These are phyloP conservation scores for Grus americana DNA, from an alignment of 2,113 vertebrate genomes.

Conservation along the genomic window DNA sequence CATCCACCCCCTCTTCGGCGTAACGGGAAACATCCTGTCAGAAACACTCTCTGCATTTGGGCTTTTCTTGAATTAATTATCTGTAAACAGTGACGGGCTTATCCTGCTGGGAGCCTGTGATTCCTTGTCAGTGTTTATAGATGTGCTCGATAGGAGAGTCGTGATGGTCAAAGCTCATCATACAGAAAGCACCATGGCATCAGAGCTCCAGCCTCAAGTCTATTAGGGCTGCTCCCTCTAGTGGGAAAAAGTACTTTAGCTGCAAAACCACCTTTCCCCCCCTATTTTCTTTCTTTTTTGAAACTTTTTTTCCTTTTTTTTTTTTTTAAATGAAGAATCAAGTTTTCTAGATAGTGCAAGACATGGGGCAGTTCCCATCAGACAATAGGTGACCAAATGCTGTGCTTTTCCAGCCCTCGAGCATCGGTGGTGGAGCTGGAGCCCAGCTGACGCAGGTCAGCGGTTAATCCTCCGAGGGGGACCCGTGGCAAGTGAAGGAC, in stretches of 20 bases:
- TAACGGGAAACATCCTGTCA: neutral
- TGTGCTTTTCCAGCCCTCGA: neutral
- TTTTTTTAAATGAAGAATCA: neutral
- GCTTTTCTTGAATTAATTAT: slow-evolving; percentile 18
- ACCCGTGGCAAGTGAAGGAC: neutral
- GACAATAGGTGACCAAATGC: neutral
- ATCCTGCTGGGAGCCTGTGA: neutral
- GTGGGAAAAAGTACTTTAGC: slow-evolving; percentile 49
- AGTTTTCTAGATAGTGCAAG: slow-evolving; percentile 67
- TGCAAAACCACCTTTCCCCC: neutral
- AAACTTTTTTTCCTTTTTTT: accelerated
- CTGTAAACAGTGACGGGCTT: neutral
- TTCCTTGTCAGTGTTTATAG: neutral
- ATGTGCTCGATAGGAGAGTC: neutral
- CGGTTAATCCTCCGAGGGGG: neutral
- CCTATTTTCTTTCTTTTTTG: neutral
- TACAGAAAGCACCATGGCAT: neutral
- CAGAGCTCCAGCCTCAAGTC: neutral
- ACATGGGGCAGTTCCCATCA: neutral
- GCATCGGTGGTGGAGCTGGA: neutral
- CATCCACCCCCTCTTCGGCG: neutral
- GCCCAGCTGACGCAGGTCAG: neutral
- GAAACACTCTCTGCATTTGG: neutral
- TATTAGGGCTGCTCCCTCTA: slow-evolving; percentile 69
- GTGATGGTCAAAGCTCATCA: neutral